Percentiles rank a stretch among this genome's conserved stretches.
Evolutionary conservation across 2,888 invertebrate genomes (phyloP).

Genomic region (Biston stratarius): DNA sequence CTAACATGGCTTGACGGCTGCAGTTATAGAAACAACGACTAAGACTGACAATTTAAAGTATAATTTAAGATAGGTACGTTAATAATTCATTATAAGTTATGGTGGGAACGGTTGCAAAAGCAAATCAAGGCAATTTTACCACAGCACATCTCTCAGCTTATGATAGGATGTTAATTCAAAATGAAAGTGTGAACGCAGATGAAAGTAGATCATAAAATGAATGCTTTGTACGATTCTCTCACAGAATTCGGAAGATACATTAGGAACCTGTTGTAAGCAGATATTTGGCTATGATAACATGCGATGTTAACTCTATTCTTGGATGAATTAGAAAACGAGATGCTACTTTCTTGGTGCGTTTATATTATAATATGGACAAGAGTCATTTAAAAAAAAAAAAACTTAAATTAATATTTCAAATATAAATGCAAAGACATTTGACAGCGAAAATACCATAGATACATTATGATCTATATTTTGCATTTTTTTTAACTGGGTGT

Average conservation of each 20-base stretch:
- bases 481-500: too few species aligned
- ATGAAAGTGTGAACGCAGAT: conserved; percentile 44
- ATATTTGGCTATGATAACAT: background rate
- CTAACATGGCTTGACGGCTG: too few species aligned
- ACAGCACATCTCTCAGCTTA: conserved; percentile 22
- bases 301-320: background rate
- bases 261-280: conserved; percentile 29
- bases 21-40: too few species aligned
- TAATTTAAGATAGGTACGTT: too few species aligned
- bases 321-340: background rate
- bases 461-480: too few species aligned
- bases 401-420: too few species aligned
- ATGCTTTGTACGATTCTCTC: conserved; percentile 42
- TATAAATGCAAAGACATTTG: too few species aligned
- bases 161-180: conserved; percentile 44
- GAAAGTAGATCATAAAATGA: conserved; percentile 47
- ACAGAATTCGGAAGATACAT: conserved; percentile 32
- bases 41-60: too few species aligned
- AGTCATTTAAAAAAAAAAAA: too few species aligned
- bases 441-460: too few species aligned
- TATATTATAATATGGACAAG: background rate
- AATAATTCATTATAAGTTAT: too few species aligned
- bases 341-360: background rate
- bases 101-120: background rate
- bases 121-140: conserved; percentile 5